Percentiles rank a stretch among this genome's conserved stretches.
Conservation (phyloP, 2,113 vertebrate species). For the Oryzias celebensis region DNA sequence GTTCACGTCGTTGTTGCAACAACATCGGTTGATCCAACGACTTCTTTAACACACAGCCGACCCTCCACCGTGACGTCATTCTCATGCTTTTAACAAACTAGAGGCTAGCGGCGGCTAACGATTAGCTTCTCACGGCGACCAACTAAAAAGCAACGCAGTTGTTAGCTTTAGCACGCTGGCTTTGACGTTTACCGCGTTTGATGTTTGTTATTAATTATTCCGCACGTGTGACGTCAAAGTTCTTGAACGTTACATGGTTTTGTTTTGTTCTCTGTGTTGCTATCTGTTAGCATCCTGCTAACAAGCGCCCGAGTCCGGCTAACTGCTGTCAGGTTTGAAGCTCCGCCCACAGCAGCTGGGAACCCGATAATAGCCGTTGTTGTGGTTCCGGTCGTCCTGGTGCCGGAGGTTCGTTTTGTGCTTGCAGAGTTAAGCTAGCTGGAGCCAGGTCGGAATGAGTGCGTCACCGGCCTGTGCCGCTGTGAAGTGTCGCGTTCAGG, state of each 20-base stretch:
- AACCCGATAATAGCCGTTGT: neutral
- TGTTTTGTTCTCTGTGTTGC: no score
- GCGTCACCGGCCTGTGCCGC: constrained; percentile 66
- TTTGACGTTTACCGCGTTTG: neutral
- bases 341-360: constrained; percentile 38
- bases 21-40: fast-evolving
- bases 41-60: neutral
- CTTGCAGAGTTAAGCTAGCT: neutral
- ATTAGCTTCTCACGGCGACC: constrained; percentile 42
- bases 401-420: no score
- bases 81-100: constrained; percentile 14
- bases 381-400: neutral
- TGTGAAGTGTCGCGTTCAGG: constrained; percentile 26
- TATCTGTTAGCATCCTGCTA: constrained; percentile 8
- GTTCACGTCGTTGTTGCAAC: fast-evolving
- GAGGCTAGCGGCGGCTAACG: constrained; percentile 43
- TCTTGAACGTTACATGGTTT: no score
- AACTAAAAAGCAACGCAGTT: neutral
- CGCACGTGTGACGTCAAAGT: neutral
- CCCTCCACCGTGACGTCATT: constrained; percentile 7
- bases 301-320: constrained; percentile 23
- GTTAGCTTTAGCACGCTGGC: constrained; percentile 52
- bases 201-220: no score
- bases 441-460: constrained; percentile 39
- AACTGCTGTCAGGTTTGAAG: constrained; percentile 46